Evolutionary conservation across 2,113 vertebrate genomes (phyloP), one percentile per base, ranked within the genome.

Genomic region (Hipposideros armiger): DNA sequence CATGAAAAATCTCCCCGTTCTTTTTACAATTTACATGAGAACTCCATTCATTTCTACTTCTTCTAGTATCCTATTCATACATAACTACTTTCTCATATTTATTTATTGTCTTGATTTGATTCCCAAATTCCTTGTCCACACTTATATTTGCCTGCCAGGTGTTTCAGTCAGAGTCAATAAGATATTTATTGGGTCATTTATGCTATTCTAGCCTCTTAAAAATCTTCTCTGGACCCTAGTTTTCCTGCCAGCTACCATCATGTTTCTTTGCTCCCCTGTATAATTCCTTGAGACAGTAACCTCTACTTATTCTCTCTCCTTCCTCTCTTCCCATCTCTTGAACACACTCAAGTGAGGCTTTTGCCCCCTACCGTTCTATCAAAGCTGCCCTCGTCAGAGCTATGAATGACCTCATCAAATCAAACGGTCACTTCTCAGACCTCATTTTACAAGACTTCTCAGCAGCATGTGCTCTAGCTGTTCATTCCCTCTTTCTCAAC

Each of bases 71-170:
- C 54, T 77, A n/a, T 74, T 90, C 60, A 69, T 50, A 19, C 10
- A 58, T 62, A 78, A 45, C 36, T 92, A 9, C 36, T 76, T 87
- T 78, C 54, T 77, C 56, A 60, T 87, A 82, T 94, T 92, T 92
- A 72, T 58, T 91, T 67, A 54, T 74, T 72, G 36, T 66, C 47
- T 80, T 85, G 20, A 83, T 14, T 56, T 88, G 22, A 80, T 80
- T 89, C 11, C 32, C 32, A 36, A 85, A 16, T n/a, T 77, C 5
- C 64, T 89, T 40, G 80, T 89, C n/a, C 54, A 83, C 3, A 26
- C 16, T 89, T 89, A n/a, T 88, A 30, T 30, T 28, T 92, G 26
- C 52, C 62, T 93, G 16, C 54, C 36, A 80, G 26, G 64, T 92
- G 26, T 58, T 67, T 62, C 8, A 69, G n/a, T 87, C 60, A 56